These are phyloP conservation scores for Trinectes maculatus DNA, from an alignment of 2,113 vertebrate genomes.

Conservation along the genomic window DNA sequence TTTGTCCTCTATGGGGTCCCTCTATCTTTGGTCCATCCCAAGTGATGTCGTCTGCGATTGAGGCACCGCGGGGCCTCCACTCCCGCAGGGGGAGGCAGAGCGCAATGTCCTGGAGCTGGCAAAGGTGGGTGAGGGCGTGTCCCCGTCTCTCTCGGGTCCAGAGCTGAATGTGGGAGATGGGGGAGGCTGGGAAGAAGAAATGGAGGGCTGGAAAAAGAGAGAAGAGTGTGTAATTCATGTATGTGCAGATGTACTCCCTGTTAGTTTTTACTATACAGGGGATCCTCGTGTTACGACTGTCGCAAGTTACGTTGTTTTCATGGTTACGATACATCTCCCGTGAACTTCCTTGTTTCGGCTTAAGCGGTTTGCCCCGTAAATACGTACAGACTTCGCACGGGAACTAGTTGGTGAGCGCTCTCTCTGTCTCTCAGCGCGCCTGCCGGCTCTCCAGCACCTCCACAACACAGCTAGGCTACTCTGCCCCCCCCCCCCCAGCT, in stretches of 20 bases:
- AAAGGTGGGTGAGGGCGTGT: conserved; percentile 61
- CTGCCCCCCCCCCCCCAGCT: too few relatives aligned
- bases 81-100: conserved; percentile 51
- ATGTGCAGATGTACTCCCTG: too few relatives aligned
- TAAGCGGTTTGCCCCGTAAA: too few relatives aligned
- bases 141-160: conserved; percentile 42
- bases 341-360: too few relatives aligned
- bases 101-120: conserved; percentile 68
- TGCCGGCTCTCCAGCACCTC: too few relatives aligned
- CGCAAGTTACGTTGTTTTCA: neutral
- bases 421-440: too few relatives aligned
- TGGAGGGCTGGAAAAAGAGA: conserved; percentile 70
- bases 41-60: conserved; percentile 69
- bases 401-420: too few relatives aligned
- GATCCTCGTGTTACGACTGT: too few relatives aligned
- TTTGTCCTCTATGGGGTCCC: neutral
- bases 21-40: conserved; percentile 52
- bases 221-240: neutral
- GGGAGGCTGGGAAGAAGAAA: conserved; percentile 68
- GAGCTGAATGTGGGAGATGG: conserved; percentile 59
- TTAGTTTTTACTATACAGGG: neutral
- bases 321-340: too few relatives aligned
- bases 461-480: too few relatives aligned
- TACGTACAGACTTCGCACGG: too few relatives aligned
- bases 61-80: conserved; percentile 59